Evolutionary conservation across 2,888 invertebrate genomes (phyloP).

Genomic region (Lymantria dispar): DNA sequence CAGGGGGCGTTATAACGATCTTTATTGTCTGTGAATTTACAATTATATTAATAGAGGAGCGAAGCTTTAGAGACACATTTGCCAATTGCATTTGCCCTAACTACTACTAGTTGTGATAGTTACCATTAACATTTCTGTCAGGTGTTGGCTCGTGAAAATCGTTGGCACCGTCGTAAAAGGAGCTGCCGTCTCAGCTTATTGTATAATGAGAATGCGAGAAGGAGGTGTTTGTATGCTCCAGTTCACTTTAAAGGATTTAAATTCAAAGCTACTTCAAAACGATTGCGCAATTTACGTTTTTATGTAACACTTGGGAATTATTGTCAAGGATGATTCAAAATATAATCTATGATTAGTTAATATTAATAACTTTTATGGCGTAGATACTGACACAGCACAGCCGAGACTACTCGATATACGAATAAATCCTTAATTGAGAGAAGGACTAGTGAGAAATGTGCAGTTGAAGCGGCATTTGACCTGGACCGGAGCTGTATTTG

Average conservation of each 20-base stretch:
- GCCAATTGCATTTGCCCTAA: slow-evolving; percentile 37
- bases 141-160: not conserved
- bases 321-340: too few relatives aligned
- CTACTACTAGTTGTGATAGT: slow-evolving; percentile 7
- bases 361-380: too few relatives aligned
- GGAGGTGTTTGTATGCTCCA: not conserved
- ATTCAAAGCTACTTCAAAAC: not conserved
- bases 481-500: too few relatives aligned
- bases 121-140: not conserved
- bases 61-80: slow-evolving; percentile 32
- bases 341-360: too few relatives aligned
- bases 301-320: not conserved
- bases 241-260: not conserved
- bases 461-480: slow-evolving; percentile 2
- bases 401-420: too few relatives aligned
- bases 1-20: slow-evolving; percentile 62
- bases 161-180: not conserved
- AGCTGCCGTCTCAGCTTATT: not conserved
- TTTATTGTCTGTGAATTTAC: slow-evolving; percentile 60
- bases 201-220: not conserved
- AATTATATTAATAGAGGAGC: slow-evolving; percentile 30
- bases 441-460: too few relatives aligned
- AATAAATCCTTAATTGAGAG: too few relatives aligned
- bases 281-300: not conserved
- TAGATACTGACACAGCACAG: too few relatives aligned